Percentiles rank a stretch among this genome's conserved stretches.
Conservation (phyloP, 2,888 invertebrate species). For the Synergus itoensis region DNA sequence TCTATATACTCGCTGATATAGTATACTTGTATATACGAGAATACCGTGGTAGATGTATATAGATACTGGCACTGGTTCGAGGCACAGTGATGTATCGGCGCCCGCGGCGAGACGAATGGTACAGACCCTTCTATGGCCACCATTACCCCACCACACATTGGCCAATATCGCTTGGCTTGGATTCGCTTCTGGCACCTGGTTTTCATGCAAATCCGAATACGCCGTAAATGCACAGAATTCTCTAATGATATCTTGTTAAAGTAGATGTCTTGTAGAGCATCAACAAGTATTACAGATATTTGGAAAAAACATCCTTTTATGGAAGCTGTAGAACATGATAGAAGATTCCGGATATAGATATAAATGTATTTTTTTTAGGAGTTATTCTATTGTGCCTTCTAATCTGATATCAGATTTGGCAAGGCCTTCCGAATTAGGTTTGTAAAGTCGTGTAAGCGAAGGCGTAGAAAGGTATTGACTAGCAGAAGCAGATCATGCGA, state of each 20-base stretch:
- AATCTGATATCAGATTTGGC: background rate
- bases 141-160: constrained; percentile 72
- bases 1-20: constrained; percentile 53
- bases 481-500: constrained; percentile 70
- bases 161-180: constrained; percentile 64
- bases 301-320: background rate
- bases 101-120: constrained; percentile 76
- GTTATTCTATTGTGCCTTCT: background rate
- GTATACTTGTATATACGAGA: constrained; percentile 48
- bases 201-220: constrained; percentile 39
- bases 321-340: background rate
- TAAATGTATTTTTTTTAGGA: background rate
- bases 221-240: constrained; percentile 1
- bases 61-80: constrained; percentile 69
- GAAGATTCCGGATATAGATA: background rate
- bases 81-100: constrained; percentile 75
- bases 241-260: background rate
- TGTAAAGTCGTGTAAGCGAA: constrained; percentile 34
- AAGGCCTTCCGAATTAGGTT: constrained; percentile 29
- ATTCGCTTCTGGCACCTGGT: constrained; percentile 45
- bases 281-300: background rate
- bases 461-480: constrained; percentile 39
- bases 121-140: constrained; percentile 70
- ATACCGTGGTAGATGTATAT: constrained; percentile 55
- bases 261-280: background rate